Evolutionary conservation across 2,888 invertebrate genomes (phyloP), one percentile per base, ranked within the genome.

Genomic region (Salticus scenicus): DNA sequence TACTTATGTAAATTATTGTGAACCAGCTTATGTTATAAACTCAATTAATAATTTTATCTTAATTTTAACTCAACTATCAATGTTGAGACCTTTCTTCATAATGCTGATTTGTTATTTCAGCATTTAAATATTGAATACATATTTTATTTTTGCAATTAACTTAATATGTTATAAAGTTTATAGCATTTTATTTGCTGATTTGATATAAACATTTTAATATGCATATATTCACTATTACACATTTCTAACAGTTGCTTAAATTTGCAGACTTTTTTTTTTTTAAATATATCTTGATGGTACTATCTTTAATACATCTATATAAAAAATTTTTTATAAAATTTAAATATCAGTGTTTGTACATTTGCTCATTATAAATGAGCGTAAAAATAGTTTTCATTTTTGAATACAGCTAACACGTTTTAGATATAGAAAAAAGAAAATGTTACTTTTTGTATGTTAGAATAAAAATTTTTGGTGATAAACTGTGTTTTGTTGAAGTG

Each of bases 391-490:
- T 57, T 24, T 24, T 57, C 2, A 57, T 24, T 57, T 57, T 24
- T 57, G 24, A 24, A 24, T 24, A 57, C 20, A 8, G 2, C 12
- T 17, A 24, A 24, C 17, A 20, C 24, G 17, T 57, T 57, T 57
- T 57, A 57, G 57, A 57, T 24, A 7, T 57, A 57, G 57, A 57
- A 57, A 57, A 37, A 57, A 17, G 10, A 12, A 17, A 24, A 24
- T 12, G 20, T 24, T 57, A 57, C 57, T 57, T 57, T 57, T 57
- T 57, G 57, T 57, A 57, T 57, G 24, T 57, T 57, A 57, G 57
- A 57, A 57, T 57, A 57, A 57, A 57, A 24, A n/a, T 57, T 37
- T 57, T 37, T 12, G 12, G 37, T 37, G 37, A 37, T 47, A 10
- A 12, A 2, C 17, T 47, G 42, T 47, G 7, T 7, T 47, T 57